A percentile compares a stretch with the other conserved stretches of the same genome.
Conservation (phyloP, 2,888 invertebrate species). For the Leistus spinibarbis region DNA sequence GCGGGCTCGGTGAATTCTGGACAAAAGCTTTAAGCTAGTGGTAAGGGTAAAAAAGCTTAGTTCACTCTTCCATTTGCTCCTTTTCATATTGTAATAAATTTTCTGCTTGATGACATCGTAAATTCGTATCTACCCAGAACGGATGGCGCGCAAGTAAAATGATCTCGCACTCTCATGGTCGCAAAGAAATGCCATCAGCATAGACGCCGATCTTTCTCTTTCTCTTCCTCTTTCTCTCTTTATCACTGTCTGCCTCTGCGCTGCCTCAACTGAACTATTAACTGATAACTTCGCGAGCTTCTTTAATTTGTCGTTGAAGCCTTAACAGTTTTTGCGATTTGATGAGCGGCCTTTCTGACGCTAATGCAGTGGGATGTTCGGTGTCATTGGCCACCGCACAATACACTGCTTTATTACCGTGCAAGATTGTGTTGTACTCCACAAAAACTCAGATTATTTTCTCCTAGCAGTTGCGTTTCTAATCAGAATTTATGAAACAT, state of each 20-base stretch:
- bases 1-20: not conserved
- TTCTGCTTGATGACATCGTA: slow-evolving; percentile 32
- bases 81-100: slow-evolving; percentile 36
- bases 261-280: not conserved
- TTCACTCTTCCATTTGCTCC: slow-evolving; percentile 18
- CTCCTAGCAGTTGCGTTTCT: not conserved
- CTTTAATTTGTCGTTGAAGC: not conserved
- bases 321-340: not conserved
- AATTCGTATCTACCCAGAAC: slow-evolving; percentile 22
- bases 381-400: not conserved
- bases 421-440: not conserved
- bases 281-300: not conserved
- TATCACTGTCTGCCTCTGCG: not conserved
- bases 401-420: not conserved
- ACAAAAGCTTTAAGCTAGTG: not conserved
- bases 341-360: not conserved
- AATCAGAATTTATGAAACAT: not conserved
- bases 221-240: not conserved
- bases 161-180: not conserved
- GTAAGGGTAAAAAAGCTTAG: slow-evolving; percentile 13
- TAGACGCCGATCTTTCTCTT: too few species aligned
- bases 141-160: not conserved
- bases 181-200: not conserved
- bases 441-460: not conserved
- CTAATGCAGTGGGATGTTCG: not conserved